Evolutionary conservation across 1,140 invertebrate species (phyloP).

Genomic region (Megalopta genalis): DNA sequence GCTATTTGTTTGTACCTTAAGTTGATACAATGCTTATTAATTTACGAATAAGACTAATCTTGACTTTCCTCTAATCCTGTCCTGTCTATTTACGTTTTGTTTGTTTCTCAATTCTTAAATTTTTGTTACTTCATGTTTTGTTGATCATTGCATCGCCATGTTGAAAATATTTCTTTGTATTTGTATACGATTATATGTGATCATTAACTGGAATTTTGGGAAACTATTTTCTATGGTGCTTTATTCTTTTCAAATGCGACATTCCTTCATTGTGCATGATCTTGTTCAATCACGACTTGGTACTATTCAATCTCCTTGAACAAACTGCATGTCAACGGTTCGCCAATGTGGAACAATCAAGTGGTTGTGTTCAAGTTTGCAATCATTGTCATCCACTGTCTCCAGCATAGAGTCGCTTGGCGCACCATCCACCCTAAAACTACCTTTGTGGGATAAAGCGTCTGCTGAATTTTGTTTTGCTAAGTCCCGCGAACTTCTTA

Average conservation of each 20-base stretch:
- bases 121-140: conserved; percentile 35
- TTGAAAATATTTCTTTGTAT: conserved; percentile 28
- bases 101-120: conserved; percentile 46
- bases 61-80: conserved; percentile 57
- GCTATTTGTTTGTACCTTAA: conserved; percentile 36
- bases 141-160: conserved; percentile 24
- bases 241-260: conserved; percentile 16
- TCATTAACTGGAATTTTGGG: not conserved
- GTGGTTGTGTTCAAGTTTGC: conserved; percentile 82
- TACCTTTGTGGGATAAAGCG: conserved; percentile 87
- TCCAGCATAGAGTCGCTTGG: conserved; percentile 80
- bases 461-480: conserved; percentile 88
- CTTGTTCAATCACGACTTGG: not conserved
- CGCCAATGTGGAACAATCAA: conserved; percentile 45
- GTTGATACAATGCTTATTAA: conserved; percentile 43
- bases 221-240: not conserved
- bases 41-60: conserved; percentile 62
- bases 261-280: conserved; percentile 1
- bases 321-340: conserved; percentile 11
- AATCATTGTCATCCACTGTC: conserved; percentile 79
- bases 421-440: conserved; percentile 80
- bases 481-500: conserved; percentile 85
- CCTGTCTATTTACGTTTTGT: conserved; percentile 56
- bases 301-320: not conserved
- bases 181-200: conserved; percentile 2